phyloP scores from a whole-genome alignment of 2,113 vertebrate species.

The Ammodytes dubius region DNA sequence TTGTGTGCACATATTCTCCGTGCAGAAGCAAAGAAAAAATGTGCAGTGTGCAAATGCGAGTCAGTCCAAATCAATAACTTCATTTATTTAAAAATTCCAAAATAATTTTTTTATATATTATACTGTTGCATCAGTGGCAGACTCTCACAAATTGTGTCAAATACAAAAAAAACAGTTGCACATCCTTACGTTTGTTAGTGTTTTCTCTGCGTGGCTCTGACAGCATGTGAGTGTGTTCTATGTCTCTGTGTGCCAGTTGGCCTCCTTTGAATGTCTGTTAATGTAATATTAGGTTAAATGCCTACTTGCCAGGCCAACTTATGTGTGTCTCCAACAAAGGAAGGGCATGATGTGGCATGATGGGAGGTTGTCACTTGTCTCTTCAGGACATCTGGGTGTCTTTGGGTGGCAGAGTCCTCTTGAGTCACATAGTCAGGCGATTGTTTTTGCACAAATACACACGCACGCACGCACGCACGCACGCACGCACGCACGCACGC shows the following conservation, averaged over 20 bases:
- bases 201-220: background rate
- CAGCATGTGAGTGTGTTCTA: background rate
- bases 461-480: background rate
- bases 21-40: background rate
- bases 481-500: background rate
- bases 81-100: background rate
- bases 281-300: slow-evolving; percentile 77
- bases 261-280: slow-evolving; percentile 64
- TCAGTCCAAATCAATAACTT: slow-evolving; percentile 1
- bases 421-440: slow-evolving; percentile 13
- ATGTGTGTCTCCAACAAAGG: slow-evolving; percentile 59
- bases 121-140: background rate
- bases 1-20: background rate
- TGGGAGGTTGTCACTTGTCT: slow-evolving; percentile 80
- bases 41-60: slow-evolving; percentile 10
- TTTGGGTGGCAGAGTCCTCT: slow-evolving; percentile 50
- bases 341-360: slow-evolving; percentile 70
- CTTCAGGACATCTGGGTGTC: slow-evolving; percentile 64
- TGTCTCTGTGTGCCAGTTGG: slow-evolving; percentile 48
- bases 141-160: background rate
- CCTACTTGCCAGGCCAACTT: slow-evolving; percentile 79
- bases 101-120: background rate
- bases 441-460: background rate
- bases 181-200: background rate
- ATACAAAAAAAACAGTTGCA: background rate